Evolutionary conservation across 2,113 vertebrate genomes (phyloP), one percentile per base, ranked within the genome.

Genomic region (Megaleporinus macrocephalus): DNA sequence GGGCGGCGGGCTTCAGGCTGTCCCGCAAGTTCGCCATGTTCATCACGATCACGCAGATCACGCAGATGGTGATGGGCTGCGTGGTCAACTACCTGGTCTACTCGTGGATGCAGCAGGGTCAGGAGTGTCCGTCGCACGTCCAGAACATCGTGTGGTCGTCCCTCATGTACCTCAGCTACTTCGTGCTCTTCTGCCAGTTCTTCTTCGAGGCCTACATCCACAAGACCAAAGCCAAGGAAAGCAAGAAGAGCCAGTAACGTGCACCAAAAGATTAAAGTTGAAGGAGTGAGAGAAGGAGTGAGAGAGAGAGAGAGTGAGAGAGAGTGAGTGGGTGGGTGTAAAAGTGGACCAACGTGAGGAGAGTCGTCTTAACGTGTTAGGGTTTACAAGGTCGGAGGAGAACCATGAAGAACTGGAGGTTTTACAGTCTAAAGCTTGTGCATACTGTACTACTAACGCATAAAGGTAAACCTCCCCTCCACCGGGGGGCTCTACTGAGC

Each of bases 131-230:
- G 75, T 99, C 98, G 22, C 96, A 99, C 82, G 94, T 99, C 87
- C 96, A 98, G 91, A 99, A 99, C 94, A 94, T 99, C 91, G 94
- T 98, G 89, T 99, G 97, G 98, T 98, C 97, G 77, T 99, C 98
- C 11, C 96, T 99, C 93, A 99, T 99, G 98, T 99, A 99, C 96
- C 96, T 99, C 95, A 99, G 98, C 95, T 99, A 99, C 93, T 96
- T 99, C 80, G 96, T 99, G 92, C 97, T 99, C 89, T 99, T 99
- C 93, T 95, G 97, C 90, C 98, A 98, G 92, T 99, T 99, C 94
- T 99, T 99, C 94, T 95, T 96, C 73, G 97, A 97, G 91, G 97
- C 97, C 92, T 99, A 99, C 88, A 82, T 99, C 0, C 91, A 94
- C 94, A 98, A 96, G 92, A 93, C 91, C 91, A 94, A 93, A 87